phyloP scores from a whole-genome alignment of 2,888 invertebrate genomes.

The Leucophenga montana region DNA sequence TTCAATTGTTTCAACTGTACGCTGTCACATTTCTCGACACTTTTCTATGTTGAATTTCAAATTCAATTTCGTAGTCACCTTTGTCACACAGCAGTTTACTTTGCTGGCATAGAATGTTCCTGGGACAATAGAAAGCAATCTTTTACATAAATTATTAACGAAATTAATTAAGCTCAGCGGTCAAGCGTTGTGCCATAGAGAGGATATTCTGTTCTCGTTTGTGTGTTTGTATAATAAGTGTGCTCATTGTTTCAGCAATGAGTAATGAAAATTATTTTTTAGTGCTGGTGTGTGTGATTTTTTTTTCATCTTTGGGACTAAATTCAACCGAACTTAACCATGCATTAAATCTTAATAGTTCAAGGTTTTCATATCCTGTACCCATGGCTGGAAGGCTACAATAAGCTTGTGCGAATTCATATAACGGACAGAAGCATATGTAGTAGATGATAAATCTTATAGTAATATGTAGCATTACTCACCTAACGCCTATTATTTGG shows the following conservation, averaged over 20 bases:
- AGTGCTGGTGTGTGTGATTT: neutral
- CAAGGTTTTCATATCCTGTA: no score
- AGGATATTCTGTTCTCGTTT: neutral
- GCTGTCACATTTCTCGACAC: no score
- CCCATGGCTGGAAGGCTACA: no score
- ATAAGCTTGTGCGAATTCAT: no score
- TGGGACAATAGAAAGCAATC: constrained; percentile 1
- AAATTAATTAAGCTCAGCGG: constrained; percentile 49
- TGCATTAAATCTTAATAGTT: no score
- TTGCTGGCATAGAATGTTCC: neutral
- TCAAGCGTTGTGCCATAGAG: neutral
- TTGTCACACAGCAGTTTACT: constrained; percentile 1
- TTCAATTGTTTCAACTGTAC: no score
- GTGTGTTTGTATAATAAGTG: neutral
- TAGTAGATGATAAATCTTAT: no score
- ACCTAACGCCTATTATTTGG: no score
- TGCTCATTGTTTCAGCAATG: neutral
- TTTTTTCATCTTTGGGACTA: neutral
- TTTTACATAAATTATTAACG: constrained; percentile 51
- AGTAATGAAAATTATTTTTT: constrained; percentile 4
- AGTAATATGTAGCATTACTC: no score
- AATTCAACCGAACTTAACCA: no score
- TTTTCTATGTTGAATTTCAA: no score
- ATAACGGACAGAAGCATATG: no score
- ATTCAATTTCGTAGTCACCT: neutral